These are phyloP conservation scores for Peromyscus melanophrys DNA, from an alignment of 2,797 vertebrate species.

Conservation along the genomic window DNA sequence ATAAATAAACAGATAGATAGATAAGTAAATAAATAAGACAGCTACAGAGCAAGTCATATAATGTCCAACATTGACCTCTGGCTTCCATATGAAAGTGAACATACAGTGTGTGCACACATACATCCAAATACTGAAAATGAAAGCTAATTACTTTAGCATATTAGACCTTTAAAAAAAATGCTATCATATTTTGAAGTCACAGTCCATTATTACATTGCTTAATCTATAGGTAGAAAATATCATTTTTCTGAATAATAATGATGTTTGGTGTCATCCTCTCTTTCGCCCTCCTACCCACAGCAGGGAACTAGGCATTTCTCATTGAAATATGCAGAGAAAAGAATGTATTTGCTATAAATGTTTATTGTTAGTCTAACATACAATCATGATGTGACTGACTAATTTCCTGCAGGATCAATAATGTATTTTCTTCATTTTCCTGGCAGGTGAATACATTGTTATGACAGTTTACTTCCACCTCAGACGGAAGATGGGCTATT, in stretches of 20 bases:
- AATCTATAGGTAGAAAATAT: not conserved
- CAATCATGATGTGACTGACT: slow-evolving; percentile 17
- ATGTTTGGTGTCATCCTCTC: not conserved
- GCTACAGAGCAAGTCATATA: not conserved
- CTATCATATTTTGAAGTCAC: not conserved
- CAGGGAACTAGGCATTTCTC: not conserved
- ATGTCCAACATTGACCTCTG: not conserved
- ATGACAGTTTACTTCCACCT: slow-evolving; percentile 99
- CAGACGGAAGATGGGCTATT: slow-evolving; percentile 99
- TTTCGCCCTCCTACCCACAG: not conserved
- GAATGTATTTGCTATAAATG: slow-evolving; percentile 55
- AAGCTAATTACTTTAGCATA: slow-evolving; percentile 29
- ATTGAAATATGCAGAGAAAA: not conserved
- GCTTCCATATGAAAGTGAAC: not conserved
- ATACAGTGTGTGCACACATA: not conserved
- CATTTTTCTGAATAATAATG: not conserved
- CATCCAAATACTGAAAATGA: not conserved
- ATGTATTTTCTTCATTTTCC: slow-evolving; percentile 38
- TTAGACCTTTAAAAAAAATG: slow-evolving; percentile 54
- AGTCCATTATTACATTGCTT: slow-evolving; percentile 24
- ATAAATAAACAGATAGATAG: not conserved
- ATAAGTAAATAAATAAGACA: not conserved
- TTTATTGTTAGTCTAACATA: slow-evolving; percentile 56
- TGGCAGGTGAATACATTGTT: slow-evolving; percentile 97
- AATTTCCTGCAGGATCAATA: slow-evolving; percentile 12